phyloP scores from a whole-genome alignment of 2,797 vertebrate genomes.

The Dendrocincla tyrannina region DNA sequence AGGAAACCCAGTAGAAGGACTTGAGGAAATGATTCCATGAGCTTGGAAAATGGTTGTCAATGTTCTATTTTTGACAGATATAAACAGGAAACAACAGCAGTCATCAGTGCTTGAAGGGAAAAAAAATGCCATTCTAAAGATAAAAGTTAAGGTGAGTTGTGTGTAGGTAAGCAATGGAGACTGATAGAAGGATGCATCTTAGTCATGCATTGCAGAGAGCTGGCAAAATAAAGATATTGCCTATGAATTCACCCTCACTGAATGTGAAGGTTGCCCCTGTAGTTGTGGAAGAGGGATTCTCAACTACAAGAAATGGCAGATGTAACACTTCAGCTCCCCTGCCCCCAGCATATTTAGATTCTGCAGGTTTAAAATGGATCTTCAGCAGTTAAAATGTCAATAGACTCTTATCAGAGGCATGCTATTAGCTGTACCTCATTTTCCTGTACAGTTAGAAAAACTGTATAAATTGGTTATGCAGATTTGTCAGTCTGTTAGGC shows the following conservation, averaged over 20 bases:
- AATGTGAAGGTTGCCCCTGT: neutral
- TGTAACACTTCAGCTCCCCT: neutral
- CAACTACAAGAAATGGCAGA: neutral
- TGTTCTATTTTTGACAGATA: neutral
- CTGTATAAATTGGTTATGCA: neutral
- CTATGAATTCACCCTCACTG: neutral
- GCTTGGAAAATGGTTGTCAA: neutral
- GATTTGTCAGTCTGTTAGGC: conserved; percentile 2
- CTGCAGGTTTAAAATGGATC: conserved; percentile 10
- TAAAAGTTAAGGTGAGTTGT: neutral
- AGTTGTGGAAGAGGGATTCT: neutral
- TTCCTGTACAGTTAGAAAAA: conserved; percentile 8
- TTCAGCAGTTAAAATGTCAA: conserved; percentile 47
- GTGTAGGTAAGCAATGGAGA: neutral
- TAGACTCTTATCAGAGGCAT: conserved; percentile 18
- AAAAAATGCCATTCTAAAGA: neutral
- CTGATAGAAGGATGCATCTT: neutral
- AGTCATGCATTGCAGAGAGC: neutral
- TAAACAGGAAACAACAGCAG: neutral
- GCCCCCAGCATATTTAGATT: neutral
- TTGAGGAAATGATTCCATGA: neutral
- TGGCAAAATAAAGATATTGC: neutral
- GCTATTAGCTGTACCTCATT: conserved; percentile 7
- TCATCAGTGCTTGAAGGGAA: neutral
- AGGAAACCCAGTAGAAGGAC: neutral